Evolutionary conservation across 2,797 vertebrate species (phyloP), one percentile per base, ranked within the genome.

Genomic region (Dallia pectoralis): DNA sequence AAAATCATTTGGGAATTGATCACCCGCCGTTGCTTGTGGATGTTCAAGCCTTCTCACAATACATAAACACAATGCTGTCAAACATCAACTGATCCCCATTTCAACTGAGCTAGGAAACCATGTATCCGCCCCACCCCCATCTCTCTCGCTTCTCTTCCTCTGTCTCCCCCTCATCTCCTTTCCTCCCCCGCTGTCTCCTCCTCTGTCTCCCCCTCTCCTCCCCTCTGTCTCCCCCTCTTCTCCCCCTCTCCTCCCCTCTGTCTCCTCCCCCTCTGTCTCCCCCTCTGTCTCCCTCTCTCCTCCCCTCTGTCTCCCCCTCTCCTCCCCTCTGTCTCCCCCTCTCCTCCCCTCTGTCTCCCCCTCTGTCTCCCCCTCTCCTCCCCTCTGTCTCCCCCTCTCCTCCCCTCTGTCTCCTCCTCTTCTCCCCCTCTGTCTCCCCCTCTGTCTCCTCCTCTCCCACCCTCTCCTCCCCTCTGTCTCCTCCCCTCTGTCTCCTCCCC

Each of bases 271-370:
- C 63, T 33, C 16, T 18, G n/a, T n/a, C n/a, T n/a, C n/a, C 33
- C 61, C 62, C 27, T 22, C 25, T 48, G n/a, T 71, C 67, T 65
- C 53, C 48, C 53, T 14, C 63, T 33, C 16, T 18, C 12, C 3
- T 7, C 27, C 30, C 0, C 4, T 8, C 63, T 11, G 29, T 16
- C 62, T 47, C 61, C 74, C 51, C 33, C 61, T 29, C 27, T 22
- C 25, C 33, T n/a, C n/a, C n/a, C n/a, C n/a, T n/a, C n/a, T n/a
- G n/a, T 71, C 67, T 65, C 53, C 48, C 53, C 27, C 63, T 33
- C 16, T 18, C 12, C 3, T 7, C 27, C 30, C 0, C 4, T 8
- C 63, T 11, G 29, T 16, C 62, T 47, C 61, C 74, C 51, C 33
- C 61, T 29, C 27, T 22, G 33, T 71, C 67, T 65, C 53, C 48